Evolutionary conservation across 2,113 vertebrate species (phyloP).

Genomic region (Ceyx margarethae): DNA sequence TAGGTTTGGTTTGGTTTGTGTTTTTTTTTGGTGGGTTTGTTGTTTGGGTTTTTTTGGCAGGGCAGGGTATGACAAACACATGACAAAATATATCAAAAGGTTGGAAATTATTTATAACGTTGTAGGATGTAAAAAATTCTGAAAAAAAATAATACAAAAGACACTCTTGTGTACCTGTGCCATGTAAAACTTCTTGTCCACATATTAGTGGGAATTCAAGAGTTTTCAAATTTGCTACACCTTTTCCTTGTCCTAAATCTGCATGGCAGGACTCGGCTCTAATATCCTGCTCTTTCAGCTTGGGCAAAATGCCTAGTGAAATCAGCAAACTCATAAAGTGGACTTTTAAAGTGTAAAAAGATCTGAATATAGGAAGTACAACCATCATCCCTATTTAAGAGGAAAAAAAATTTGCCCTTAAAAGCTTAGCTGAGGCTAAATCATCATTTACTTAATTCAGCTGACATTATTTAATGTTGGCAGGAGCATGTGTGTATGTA

Average conservation of each 20-base stretch:
- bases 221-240: neutral
- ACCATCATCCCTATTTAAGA: neutral
- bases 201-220: neutral
- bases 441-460: slow-evolving; percentile 42
- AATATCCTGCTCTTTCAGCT: neutral
- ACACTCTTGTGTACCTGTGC: neutral
- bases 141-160: neutral
- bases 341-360: neutral
- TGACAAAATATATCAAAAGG: neutral
- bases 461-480: slow-evolving; percentile 54
- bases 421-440: slow-evolving; percentile 41
- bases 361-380: neutral
- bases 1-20: too few species aligned
- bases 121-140: neutral
- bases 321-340: slow-evolving; percentile 1
- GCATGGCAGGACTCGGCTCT: neutral
- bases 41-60: too few species aligned
- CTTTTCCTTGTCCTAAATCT: neutral
- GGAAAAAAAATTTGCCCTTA: neutral
- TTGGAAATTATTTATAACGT: neutral
- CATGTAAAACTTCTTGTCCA: neutral
- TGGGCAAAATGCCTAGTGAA: slow-evolving; percentile 14
- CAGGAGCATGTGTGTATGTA: slow-evolving; percentile 26
- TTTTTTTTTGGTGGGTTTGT: too few species aligned
- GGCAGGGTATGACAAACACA: neutral